phyloP scores from a whole-genome alignment of 2,113 vertebrate species.

The Cairina moschata region DNA sequence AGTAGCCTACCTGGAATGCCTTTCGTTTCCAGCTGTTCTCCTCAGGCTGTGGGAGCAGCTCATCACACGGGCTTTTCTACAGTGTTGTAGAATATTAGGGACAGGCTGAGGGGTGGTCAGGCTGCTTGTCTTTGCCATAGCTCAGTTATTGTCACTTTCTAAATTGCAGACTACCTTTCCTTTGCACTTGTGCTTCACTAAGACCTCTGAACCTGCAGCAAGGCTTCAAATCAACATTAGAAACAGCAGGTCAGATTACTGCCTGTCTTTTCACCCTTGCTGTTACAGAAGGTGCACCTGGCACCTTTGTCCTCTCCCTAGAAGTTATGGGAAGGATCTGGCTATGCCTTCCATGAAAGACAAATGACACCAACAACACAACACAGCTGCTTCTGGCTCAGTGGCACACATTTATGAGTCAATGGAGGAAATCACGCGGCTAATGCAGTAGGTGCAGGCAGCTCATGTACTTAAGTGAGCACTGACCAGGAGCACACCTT shows the following conservation, averaged over 20 bases:
- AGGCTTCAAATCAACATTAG: rapidly evolving
- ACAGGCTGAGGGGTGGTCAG: neutral
- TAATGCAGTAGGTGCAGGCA: rapidly evolving
- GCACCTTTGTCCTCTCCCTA: neutral
- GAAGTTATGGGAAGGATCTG: rapidly evolving
- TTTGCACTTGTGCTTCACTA: rapidly evolving
- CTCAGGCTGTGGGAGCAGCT: neutral
- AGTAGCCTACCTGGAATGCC: neutral
- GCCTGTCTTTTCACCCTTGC: neutral
- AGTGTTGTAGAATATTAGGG: rapidly evolving
- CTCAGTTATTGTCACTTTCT: neutral
- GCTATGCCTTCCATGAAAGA: rapidly evolving
- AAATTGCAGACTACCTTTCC: neutral
- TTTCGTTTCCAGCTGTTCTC: neutral
- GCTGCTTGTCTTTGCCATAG: neutral
- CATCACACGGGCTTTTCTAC: neutral
- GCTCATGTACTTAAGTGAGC: rapidly evolving
- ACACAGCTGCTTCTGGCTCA: rapidly evolving
- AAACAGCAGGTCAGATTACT: rapidly evolving
- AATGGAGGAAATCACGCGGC: rapidly evolving
- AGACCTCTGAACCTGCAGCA: neutral
- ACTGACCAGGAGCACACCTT: rapidly evolving
- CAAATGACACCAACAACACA: rapidly evolving
- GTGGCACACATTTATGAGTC: rapidly evolving
- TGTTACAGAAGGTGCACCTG: neutral